These are phyloP conservation scores for Leptinotarsa defecta DNA, from an alignment of 1,140 invertebrate genomes.

Conservation along the genomic window DNA sequence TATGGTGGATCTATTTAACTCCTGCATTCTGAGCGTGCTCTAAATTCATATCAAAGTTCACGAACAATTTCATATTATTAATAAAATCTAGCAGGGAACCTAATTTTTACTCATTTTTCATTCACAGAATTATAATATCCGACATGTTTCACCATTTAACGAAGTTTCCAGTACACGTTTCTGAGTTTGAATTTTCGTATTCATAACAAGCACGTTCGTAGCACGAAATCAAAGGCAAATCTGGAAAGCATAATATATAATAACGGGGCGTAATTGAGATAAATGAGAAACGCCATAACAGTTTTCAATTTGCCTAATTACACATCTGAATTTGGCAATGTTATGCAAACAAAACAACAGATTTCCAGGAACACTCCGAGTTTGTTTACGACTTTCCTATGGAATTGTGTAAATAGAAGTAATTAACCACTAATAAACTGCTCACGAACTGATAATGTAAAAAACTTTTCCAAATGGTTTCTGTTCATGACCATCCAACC, in stretches of 20 bases:
- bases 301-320: slow-evolving; percentile 20
- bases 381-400: neutral
- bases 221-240: slow-evolving; percentile 22
- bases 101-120: no score
- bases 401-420: no score
- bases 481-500: no score
- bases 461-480: no score
- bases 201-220: slow-evolving; percentile 11
- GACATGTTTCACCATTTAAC: neutral
- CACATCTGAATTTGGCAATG: slow-evolving; percentile 4
- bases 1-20: no score
- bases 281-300: slow-evolving; percentile 22
- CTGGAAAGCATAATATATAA: slow-evolving; percentile 20
- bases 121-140: neutral
- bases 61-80: no score
- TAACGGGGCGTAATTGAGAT: slow-evolving; percentile 20
- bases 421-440: no score
- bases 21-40: no score
- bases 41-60: no score
- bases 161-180: neutral
- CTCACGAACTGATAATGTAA: no score
- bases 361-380: neutral
- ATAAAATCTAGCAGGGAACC: no score
- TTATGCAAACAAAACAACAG: slow-evolving; percentile 10
- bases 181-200: slow-evolving; percentile 10